These are phyloP conservation scores for Collichthys lucidus DNA, from an alignment of 2,113 vertebrate genomes.

Conservation along the genomic window DNA sequence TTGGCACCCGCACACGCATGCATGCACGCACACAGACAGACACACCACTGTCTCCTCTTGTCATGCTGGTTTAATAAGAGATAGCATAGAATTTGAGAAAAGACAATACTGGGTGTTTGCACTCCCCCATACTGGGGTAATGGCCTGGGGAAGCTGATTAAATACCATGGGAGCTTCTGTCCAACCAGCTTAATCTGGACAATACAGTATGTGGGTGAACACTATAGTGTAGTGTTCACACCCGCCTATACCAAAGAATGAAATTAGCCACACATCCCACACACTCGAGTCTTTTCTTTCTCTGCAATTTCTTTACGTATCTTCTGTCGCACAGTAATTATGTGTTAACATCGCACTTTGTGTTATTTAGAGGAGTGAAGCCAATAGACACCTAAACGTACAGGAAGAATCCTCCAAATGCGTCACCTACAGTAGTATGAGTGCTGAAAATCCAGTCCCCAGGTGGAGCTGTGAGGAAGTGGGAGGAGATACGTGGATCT, in stretches of 20 bases:
- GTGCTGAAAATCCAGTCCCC: slow-evolving; percentile 54
- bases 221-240: slow-evolving; percentile 73
- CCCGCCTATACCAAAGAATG: slow-evolving; percentile 71
- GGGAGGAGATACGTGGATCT: slow-evolving; percentile 66
- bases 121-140: slow-evolving; percentile 73
- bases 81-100: slow-evolving; percentile 70
- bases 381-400: slow-evolving; percentile 54
- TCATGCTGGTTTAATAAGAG: slow-evolving; percentile 79
- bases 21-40: background rate
- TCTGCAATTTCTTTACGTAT: slow-evolving; percentile 37
- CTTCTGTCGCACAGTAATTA: slow-evolving; percentile 47
- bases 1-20: slow-evolving; percentile 17
- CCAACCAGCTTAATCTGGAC: slow-evolving; percentile 76
- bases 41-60: slow-evolving; percentile 45
- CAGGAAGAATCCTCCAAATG: slow-evolving; percentile 46
- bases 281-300: slow-evolving; percentile 45
- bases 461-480: slow-evolving; percentile 64
- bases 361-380: slow-evolving; percentile 73
- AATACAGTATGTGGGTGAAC: slow-evolving; percentile 74
- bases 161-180: slow-evolving; percentile 72
- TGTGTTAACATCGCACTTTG: slow-evolving; percentile 55
- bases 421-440: slow-evolving; percentile 37
- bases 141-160: slow-evolving; percentile 80
- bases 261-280: slow-evolving; percentile 82
- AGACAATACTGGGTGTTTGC: slow-evolving; percentile 77